Conservation (phyloP, 2,797 vertebrate genomes). For the Enteromius afrohamiltoni region DNA sequence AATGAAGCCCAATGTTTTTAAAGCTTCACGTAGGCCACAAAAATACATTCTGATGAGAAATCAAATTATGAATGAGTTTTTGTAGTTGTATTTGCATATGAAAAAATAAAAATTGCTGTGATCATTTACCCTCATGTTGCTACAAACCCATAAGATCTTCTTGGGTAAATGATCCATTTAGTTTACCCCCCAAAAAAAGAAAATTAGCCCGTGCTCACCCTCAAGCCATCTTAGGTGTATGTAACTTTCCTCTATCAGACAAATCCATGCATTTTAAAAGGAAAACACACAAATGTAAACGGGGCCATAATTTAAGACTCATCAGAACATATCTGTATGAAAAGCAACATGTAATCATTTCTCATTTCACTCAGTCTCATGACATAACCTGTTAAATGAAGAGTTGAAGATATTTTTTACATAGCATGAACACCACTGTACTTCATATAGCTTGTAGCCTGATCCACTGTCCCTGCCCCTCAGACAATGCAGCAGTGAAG, state of each 20-base stretch:
- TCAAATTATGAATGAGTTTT: background rate
- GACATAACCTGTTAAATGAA: constrained; percentile 4
- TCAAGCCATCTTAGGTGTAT: too few species aligned
- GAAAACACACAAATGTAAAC: too few species aligned
- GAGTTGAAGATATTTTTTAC: constrained; percentile 1
- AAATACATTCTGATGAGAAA: background rate
- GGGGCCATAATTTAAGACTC: too few species aligned
- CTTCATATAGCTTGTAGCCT: constrained; percentile 15
- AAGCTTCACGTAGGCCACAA: background rate
- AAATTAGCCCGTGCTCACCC: too few species aligned
- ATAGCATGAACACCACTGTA: constrained; percentile 3
- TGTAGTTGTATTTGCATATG: background rate
- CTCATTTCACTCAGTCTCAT: constrained; percentile 12
- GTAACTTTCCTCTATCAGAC: too few species aligned
- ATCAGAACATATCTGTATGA: background rate
- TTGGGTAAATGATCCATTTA: too few species aligned
- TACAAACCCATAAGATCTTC: background rate
- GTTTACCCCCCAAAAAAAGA: too few species aligned
- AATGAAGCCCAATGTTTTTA: background rate
- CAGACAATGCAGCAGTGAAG: constrained; percentile 22
- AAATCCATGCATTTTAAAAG: too few species aligned
- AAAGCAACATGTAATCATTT: background rate
- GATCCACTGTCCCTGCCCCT: constrained; percentile 39
- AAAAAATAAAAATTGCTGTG: background rate
- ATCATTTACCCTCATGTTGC: background rate